Conservation (phyloP, 2,797 vertebrate genomes). For the Leptodactylus fallax region DNA sequence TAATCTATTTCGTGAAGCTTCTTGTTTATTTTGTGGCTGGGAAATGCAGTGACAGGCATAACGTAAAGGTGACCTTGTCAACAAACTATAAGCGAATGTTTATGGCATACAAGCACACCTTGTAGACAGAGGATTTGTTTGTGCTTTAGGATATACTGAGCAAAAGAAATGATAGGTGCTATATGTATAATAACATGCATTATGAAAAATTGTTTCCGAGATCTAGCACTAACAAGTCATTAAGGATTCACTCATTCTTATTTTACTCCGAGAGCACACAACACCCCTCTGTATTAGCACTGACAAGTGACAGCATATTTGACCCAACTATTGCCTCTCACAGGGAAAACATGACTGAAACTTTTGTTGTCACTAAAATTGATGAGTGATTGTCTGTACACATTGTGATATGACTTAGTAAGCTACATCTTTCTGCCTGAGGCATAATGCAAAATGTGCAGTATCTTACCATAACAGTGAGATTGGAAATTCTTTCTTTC, state of each 20-base stretch:
- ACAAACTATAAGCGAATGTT: slow-evolving; percentile 10
- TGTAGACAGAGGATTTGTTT: slow-evolving; percentile 32
- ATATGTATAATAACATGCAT: slow-evolving; percentile 34
- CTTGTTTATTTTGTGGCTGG: slow-evolving; percentile 13
- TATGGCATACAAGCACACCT: slow-evolving; percentile 5
- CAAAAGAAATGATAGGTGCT: slow-evolving; percentile 4
- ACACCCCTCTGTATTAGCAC: slow-evolving; percentile 34
- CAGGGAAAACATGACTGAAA: slow-evolving; percentile 58
- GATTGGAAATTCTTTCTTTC: slow-evolving; percentile 25
- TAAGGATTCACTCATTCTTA: slow-evolving; percentile 50
- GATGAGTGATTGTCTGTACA: slow-evolving; percentile 58
- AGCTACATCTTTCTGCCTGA: slow-evolving; percentile 59
- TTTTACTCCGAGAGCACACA: slow-evolving; percentile 35
- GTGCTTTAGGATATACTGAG: slow-evolving; percentile 20
- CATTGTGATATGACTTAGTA: slow-evolving; percentile 44
- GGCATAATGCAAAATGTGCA: slow-evolving; percentile 53
- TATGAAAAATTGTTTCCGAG: slow-evolving; percentile 35
- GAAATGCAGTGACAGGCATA: slow-evolving; percentile 5
- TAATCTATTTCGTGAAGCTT: slow-evolving; percentile 23
- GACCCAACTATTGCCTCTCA: slow-evolving; percentile 48
- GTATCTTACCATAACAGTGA: slow-evolving; percentile 21
- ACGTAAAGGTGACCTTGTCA: slow-evolving; percentile 38
- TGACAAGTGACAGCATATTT: slow-evolving; percentile 59
- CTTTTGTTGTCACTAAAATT: slow-evolving; percentile 58
- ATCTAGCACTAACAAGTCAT: slow-evolving; percentile 54